Evolutionary conservation across 37 sponge, comb jelly and placozoan species (phyloP), one percentile per base, ranked within the genome.

Genomic region (Halisarca cf. caerulea): DNA sequence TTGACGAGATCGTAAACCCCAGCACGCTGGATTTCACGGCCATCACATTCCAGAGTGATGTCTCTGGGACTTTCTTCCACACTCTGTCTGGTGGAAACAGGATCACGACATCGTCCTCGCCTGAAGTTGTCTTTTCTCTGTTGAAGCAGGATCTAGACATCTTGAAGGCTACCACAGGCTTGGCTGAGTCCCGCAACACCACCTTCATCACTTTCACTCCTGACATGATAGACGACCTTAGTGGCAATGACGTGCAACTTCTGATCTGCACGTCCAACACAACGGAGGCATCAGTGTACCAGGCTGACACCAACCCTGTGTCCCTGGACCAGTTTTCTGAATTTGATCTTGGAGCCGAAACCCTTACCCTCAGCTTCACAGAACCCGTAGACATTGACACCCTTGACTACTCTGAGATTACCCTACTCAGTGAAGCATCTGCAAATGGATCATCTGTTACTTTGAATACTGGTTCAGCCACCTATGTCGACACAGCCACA

Each of bases 1-100:
- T 96, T 83, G 81, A 94, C 87, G 94, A 94, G 33, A 83, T 92
- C 34, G 92, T 96, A 11, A 44, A 80, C 14, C 45, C 82, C 0
- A 88, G 51, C 53, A 59, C 90, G 0, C 64, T 87, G 1, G 81
- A 88, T 23, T 78, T 83, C 27, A 88, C 86, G 8, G 83, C 61
- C 23, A 70, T 93, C 7, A 91, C 94, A 0, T 47, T 96, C 2
- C 97, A 96, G 66, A 55, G 37, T 61, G 86, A 81, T 20, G 43
- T 81, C 37, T 38, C 20, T 2, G 68, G 82, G 2, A 87, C 88
- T 1, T 42, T 85, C 0, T 51, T 11, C 43, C 84, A 88, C 55
- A 66, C 70, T 11, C 90, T 95, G 21, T 82, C 80, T 57, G 95
- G 90, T 23, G 93, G 93, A 0, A 86, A 47, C 30, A 41, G 38